These are phyloP conservation scores for Bufotes viridis DNA, from an alignment of 2,797 vertebrate genomes.

Conservation along the genomic window DNA sequence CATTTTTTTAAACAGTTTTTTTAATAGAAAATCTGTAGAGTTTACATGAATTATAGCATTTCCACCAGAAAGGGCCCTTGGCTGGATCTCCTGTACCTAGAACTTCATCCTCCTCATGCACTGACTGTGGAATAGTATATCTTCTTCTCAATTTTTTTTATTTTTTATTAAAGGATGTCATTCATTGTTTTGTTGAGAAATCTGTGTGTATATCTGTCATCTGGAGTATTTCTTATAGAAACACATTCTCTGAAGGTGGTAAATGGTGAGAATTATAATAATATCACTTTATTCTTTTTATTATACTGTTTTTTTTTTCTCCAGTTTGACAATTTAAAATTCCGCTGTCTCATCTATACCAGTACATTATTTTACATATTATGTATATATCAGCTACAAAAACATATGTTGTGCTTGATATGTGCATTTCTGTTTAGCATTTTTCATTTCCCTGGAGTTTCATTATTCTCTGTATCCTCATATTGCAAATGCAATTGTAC, in stretches of 20 bases:
- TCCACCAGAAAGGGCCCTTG: not conserved
- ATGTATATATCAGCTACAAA: not conserved
- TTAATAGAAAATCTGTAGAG: too few relatives aligned
- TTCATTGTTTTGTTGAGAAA: too few relatives aligned
- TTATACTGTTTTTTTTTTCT: not conserved
- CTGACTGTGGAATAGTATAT: not conserved
- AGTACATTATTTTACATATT: conserved; percentile 4
- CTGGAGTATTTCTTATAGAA: too few relatives aligned
- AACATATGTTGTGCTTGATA: conserved; percentile 29
- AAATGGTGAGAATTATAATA: not conserved
- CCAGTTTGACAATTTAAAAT: not conserved
- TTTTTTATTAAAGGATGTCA: too few relatives aligned
- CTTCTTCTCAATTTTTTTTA: not conserved
- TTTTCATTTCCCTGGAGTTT: conserved; percentile 42
- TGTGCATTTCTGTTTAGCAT: conserved; percentile 31
- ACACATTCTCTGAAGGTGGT: not conserved
- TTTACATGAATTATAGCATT: too few relatives aligned
- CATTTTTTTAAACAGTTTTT: too few relatives aligned
- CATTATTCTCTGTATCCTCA: conserved; percentile 35
- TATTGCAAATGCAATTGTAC: conserved; percentile 45
- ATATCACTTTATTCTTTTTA: not conserved
- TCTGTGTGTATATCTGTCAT: too few relatives aligned
- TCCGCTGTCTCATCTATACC: conserved; percentile 2
- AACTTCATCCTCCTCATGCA: not conserved
- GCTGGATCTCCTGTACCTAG: not conserved